A percentile compares a stretch with the other conserved stretches of the same genome.
phyloP scores from a whole-genome alignment of 2,888 invertebrate species.

The Odontocolon sp. region DNA sequence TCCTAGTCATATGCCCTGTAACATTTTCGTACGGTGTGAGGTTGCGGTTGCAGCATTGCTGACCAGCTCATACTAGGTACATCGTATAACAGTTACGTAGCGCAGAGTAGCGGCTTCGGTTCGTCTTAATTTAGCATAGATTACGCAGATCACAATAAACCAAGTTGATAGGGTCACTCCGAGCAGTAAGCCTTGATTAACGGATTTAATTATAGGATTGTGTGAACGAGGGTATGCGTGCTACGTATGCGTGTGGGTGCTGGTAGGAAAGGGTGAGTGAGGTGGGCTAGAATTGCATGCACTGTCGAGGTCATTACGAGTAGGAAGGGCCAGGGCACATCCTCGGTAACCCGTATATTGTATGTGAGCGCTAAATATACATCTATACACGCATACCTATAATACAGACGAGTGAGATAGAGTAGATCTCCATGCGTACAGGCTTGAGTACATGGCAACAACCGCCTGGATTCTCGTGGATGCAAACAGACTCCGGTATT shows the following conservation, averaged over 20 bases:
- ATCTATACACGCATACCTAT: conserved; percentile 41
- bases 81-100: conserved; percentile 9
- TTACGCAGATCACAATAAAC: conserved; percentile 80
- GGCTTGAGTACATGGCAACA: conserved; percentile 41
- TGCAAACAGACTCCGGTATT: conserved; percentile 52
- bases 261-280: conserved; percentile 37
- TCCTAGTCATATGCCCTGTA: background rate
- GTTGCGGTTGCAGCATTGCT: conserved; percentile 34
- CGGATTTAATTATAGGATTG: conserved; percentile 81
- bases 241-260: conserved; percentile 25
- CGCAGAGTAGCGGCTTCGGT: conserved; percentile 62
- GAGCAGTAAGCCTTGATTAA: conserved; percentile 80
- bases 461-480: conserved; percentile 49
- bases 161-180: conserved; percentile 80
- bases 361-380: conserved; percentile 39
- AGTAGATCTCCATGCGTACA: conserved; percentile 39
- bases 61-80: conserved; percentile 13
- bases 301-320: conserved; percentile 73
- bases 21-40: conserved; percentile 1
- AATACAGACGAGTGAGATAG: conserved; percentile 15
- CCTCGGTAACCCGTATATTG: conserved; percentile 75
- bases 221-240: conserved; percentile 60
- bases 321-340: too few species aligned
- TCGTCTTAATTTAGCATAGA: conserved; percentile 79
- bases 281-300: conserved; percentile 71